phyloP scores from a whole-genome alignment of 2,888 invertebrate genomes.

The Carabus problematicus region DNA sequence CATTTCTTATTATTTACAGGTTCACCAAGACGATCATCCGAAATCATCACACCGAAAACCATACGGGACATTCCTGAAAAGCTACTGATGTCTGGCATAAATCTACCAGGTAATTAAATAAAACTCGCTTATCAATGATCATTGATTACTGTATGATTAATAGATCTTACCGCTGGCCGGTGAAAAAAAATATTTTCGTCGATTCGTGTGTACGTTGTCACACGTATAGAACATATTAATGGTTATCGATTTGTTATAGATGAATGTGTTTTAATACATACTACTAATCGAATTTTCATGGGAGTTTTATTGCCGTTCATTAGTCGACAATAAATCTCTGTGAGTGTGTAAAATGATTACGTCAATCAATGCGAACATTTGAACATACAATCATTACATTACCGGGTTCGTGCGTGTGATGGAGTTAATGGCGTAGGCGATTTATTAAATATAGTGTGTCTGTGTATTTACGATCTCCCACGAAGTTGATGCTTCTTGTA shows the following conservation, averaged over 20 bases:
- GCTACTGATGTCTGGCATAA: slow-evolving; percentile 71
- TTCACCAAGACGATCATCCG: slow-evolving; percentile 58
- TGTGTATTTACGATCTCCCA: not conserved
- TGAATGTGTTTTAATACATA: slow-evolving; percentile 5
- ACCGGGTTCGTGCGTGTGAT: slow-evolving; percentile 1
- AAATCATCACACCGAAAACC: slow-evolving; percentile 66
- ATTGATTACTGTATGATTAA: not conserved
- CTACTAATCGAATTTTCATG: slow-evolving; percentile 4
- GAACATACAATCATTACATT: not conserved
- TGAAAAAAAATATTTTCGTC: not conserved
- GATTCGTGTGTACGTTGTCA: not conserved
- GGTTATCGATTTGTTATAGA: slow-evolving; percentile 1
- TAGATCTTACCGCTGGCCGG: not conserved
- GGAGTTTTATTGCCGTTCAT: not conserved
- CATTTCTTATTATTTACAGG: slow-evolving; percentile 57
- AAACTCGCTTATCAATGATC: not conserved
- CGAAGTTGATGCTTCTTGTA: not conserved
- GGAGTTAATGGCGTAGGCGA: not conserved
- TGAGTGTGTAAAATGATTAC: slow-evolving; percentile 1
- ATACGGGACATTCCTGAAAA: slow-evolving; percentile 72
- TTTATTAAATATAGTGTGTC: not conserved
- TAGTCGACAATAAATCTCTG: not conserved
- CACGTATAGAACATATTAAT: not conserved
- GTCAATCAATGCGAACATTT: not conserved
- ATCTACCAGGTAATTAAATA: slow-evolving; percentile 68